Evolutionary conservation across 1,140 invertebrate species (phyloP).

Genomic region (Latrodectus geometricus): DNA sequence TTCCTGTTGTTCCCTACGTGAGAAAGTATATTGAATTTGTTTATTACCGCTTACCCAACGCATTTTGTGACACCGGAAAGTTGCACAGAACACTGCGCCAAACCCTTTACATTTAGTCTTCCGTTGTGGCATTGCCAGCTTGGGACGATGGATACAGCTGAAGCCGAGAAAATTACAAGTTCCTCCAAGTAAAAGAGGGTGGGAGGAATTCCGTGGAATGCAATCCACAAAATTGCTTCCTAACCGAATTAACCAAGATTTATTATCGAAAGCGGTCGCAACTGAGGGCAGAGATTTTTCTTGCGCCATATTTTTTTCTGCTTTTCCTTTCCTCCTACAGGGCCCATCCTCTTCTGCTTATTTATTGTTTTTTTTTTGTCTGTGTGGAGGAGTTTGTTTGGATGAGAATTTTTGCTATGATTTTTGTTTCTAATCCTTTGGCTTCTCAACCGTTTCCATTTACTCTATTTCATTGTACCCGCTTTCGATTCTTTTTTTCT

Average conservation of each 20-base stretch:
- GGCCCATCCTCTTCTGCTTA: neutral
- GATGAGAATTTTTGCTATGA: constrained; percentile 7
- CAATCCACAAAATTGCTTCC: constrained; percentile 60
- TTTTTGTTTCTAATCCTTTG: constrained; percentile 39
- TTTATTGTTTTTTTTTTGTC: neutral
- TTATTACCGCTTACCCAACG: neutral
- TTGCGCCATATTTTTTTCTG: neutral
- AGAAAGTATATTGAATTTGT: neutral
- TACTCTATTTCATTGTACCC: constrained; percentile 46
- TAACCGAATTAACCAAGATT: constrained; percentile 62
- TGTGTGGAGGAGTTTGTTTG: constrained; percentile 25
- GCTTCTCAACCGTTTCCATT: constrained; percentile 50
- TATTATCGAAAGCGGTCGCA: constrained; percentile 57
- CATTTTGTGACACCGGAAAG: neutral
- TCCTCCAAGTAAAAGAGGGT: neutral
- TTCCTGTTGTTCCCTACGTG: too few species aligned
- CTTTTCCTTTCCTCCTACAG: neutral
- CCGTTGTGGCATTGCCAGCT: neutral
- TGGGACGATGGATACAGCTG: constrained; percentile 42
- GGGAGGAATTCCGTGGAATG: constrained; percentile 20
- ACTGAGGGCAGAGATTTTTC: constrained; percentile 58
- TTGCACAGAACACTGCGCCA: neutral
- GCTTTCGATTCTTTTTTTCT: constrained; percentile 28
- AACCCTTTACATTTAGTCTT: constrained; percentile 7
- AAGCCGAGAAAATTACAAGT: constrained; percentile 53